Percentiles rank a stretch among this genome's conserved stretches.
Evolutionary conservation across 2,888 invertebrate species (phyloP).

Genomic region (Gonocerus acuteangulatus): DNA sequence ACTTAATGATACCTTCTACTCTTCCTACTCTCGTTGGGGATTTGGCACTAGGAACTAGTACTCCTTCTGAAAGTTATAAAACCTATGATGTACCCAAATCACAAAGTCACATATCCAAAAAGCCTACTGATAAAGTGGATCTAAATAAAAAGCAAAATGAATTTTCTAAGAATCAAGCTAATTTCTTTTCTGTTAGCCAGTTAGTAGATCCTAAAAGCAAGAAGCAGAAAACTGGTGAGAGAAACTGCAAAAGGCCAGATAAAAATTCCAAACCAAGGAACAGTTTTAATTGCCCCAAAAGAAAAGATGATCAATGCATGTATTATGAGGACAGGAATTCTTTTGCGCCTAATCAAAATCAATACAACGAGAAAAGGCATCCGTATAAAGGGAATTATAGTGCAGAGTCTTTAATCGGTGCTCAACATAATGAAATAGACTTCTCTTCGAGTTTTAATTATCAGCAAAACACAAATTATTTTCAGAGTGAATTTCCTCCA

Average conservation of each 20-base stretch:
- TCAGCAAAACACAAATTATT: slow-evolving; percentile 31
- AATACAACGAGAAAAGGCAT: slow-evolving; percentile 36
- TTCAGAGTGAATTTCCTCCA: slow-evolving; percentile 13
- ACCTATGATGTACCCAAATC: slow-evolving; percentile 15
- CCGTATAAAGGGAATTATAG: slow-evolving; percentile 44
- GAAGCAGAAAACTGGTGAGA: slow-evolving; percentile 31
- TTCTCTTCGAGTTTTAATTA: slow-evolving; percentile 26
- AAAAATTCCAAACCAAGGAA: slow-evolving; percentile 20
- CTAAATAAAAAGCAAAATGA: slow-evolving; percentile 17
- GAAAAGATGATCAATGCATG: slow-evolving; percentile 32
- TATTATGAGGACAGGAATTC: slow-evolving; percentile 18
- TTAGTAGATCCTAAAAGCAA: slow-evolving; percentile 46
- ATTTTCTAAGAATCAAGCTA: slow-evolving; percentile 27
- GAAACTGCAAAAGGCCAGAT: slow-evolving; percentile 14
- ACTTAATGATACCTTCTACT: slow-evolving; percentile 48
- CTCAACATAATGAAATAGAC: slow-evolving; percentile 25
- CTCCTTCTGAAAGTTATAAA: slow-evolving; percentile 34
- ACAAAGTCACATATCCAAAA: slow-evolving; percentile 17
- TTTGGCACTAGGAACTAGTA: slow-evolving; percentile 47
- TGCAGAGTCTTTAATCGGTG: slow-evolving; percentile 39
- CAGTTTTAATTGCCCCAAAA: slow-evolving; percentile 17
- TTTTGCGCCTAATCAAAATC: slow-evolving; percentile 3
- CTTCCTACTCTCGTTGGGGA: slow-evolving; percentile 56
- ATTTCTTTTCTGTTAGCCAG: slow-evolving; percentile 56
- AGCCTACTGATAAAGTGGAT: slow-evolving; percentile 28